A percentile compares a stretch with the other conserved stretches of the same genome.
Evolutionary conservation across 2,888 invertebrate species (phyloP).

Genomic region (Synanthedon andrenaeformis): DNA sequence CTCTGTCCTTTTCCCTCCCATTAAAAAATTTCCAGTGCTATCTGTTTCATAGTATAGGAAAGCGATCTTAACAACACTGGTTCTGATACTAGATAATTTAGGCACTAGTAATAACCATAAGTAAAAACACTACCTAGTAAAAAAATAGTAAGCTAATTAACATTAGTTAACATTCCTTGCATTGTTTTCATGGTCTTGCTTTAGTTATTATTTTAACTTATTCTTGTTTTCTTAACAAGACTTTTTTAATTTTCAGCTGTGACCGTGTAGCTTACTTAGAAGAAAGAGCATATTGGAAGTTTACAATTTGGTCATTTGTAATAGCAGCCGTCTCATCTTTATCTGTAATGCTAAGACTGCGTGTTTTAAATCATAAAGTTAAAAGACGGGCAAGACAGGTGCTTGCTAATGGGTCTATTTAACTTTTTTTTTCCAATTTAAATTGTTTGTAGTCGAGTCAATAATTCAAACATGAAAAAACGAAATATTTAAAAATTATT

Average conservation of each 20-base stretch:
- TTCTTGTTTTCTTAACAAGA: too few species aligned
- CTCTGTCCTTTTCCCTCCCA: too few species aligned
- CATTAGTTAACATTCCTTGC: too few species aligned
- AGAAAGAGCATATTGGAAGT: constrained; percentile 86
- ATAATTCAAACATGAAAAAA: not conserved
- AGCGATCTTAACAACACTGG: too few species aligned
- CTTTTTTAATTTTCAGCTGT: constrained; percentile 73
- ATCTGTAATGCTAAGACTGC: constrained; percentile 74
- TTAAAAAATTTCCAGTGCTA: too few species aligned
- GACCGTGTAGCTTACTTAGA: constrained; percentile 87
- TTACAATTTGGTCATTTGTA: constrained; percentile 78
- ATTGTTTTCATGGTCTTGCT: too few species aligned
- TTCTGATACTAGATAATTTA: too few species aligned
- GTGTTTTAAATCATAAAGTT: constrained; percentile 75
- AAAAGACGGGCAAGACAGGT: constrained; percentile 78
- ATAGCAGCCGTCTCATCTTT: constrained; percentile 74
- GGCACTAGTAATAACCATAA: too few species aligned
- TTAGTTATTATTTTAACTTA: not conserved
- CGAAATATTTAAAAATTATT: not conserved
- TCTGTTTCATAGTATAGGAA: too few species aligned
- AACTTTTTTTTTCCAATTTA: constrained; percentile 5
- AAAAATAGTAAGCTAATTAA: too few species aligned
- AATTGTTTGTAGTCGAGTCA: not conserved
- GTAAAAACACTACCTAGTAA: too few species aligned
- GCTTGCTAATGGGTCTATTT: constrained; percentile 73